Evolutionary conservation across 2,113 vertebrate species (phyloP).

Genomic region (Cavia aperea): DNA sequence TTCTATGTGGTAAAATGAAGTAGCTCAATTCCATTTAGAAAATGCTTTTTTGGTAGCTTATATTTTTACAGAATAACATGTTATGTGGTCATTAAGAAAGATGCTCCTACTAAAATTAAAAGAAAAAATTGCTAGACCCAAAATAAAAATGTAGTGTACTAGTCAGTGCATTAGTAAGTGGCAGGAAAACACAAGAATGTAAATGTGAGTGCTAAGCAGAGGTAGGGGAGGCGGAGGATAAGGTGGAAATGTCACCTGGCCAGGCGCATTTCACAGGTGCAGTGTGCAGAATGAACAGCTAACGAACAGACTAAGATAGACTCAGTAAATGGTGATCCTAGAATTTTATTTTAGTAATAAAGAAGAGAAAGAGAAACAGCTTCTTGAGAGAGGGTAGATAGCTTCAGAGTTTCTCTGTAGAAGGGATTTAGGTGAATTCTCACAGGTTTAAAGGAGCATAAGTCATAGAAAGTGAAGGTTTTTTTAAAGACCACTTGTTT

Average conservation of each 20-base stretch:
- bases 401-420: not conserved
- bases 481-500: slow-evolving; percentile 7
- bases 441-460: not conserved
- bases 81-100: not conserved
- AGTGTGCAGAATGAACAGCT: not conserved
- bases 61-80: not conserved
- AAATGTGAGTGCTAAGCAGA: not conserved
- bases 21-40: not conserved
- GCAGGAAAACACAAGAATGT: not conserved
- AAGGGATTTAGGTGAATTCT: not conserved
- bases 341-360: slow-evolving; percentile 5
- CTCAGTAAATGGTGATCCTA: not conserved
- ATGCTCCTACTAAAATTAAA: not conserved
- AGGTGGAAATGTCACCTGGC: not conserved
- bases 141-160: not conserved
- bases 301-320: not conserved
- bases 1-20: not conserved
- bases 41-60: not conserved
- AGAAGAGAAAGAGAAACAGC: not conserved
- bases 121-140: not conserved
- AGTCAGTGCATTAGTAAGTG: not conserved
- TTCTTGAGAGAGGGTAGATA: not conserved
- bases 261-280: not conserved
- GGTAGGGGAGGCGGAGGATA: not conserved
- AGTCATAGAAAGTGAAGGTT: not conserved